Evolutionary conservation across 1,140 invertebrate genomes (phyloP).

Genomic region (Papilio xuthus): DNA sequence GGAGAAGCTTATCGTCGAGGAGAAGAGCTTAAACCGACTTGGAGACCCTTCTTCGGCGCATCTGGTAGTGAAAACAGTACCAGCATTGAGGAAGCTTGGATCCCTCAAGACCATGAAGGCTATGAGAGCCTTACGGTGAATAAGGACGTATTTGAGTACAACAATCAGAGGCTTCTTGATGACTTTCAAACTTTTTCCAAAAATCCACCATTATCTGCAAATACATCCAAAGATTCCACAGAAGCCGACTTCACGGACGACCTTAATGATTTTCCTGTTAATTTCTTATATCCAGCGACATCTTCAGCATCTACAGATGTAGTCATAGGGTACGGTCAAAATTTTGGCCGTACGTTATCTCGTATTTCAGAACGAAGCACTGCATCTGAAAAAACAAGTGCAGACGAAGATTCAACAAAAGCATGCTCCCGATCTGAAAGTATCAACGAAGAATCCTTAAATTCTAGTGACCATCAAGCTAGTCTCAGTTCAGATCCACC

Average conservation of each 20-base stretch:
- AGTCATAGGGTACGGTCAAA: conserved; percentile 86
- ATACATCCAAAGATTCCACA: conserved; percentile 83
- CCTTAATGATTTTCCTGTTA: conserved; percentile 86
- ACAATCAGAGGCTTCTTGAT: conserved; percentile 75
- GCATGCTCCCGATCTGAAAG: conserved; percentile 90
- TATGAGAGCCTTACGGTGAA: conserved; percentile 81
- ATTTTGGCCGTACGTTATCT: conserved; percentile 90
- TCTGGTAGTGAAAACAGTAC: conserved; percentile 87
- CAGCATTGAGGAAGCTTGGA: conserved; percentile 90
- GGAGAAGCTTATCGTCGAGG: conserved; percentile 85
- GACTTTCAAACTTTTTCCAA: conserved; percentile 80
- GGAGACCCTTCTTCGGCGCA: conserved; percentile 90
- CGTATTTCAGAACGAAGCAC: conserved; percentile 93
- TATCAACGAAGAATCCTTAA: conserved; percentile 90
- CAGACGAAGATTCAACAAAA: conserved; percentile 92
- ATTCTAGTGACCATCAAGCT: conserved; percentile 92
- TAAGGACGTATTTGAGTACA: conserved; percentile 78
- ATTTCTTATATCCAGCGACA: conserved; percentile 86
- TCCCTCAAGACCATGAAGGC: conserved; percentile 87
- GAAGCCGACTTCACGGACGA: conserved; percentile 88
- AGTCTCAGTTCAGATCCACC: conserved; percentile 92
- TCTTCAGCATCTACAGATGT: conserved; percentile 84
- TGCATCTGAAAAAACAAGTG: conserved; percentile 89
- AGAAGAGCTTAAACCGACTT: conserved; percentile 88
- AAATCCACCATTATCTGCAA: conserved; percentile 82